Percentiles rank a stretch among this genome's conserved stretches.
Conservation (phyloP, 2,113 vertebrate genomes). For the Ailuropoda melanoleuca region DNA sequence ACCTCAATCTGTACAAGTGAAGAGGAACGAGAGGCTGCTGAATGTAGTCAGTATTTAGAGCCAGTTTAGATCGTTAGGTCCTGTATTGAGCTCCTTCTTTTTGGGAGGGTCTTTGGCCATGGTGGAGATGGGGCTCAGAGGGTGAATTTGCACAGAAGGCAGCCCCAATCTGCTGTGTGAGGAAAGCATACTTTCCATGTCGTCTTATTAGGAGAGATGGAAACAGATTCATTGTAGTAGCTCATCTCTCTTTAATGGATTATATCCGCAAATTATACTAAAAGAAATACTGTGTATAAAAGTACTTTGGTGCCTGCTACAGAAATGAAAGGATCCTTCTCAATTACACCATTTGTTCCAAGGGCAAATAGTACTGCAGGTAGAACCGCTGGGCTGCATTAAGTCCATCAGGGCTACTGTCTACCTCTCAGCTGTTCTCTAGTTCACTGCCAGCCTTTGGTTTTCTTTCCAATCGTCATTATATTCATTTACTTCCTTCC, state of each 20-base stretch:
- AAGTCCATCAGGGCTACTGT: neutral
- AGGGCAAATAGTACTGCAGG: neutral
- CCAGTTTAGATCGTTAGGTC: too few relatives aligned
- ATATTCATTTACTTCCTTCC: slow-evolving; percentile 16
- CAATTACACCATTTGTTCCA: neutral
- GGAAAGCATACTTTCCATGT: neutral
- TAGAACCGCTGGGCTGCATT: neutral
- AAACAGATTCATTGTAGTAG: neutral
- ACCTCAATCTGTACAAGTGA: neutral
- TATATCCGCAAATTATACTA: neutral
- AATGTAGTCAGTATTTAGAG: neutral
- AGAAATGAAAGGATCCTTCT: neutral
- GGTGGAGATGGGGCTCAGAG: neutral
- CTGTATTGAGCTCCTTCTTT: neutral
- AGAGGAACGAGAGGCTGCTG: neutral
- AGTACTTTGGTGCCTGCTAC: neutral
- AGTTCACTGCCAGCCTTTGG: neutral
- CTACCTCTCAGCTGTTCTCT: neutral
- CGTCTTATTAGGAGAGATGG: neutral
- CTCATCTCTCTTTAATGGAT: neutral
- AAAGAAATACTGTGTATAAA: neutral
- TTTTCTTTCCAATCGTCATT: neutral
- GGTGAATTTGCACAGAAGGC: neutral
- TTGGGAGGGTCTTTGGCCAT: neutral
- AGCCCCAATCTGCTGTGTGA: neutral